These are phyloP conservation scores for Caerostris extrusa DNA, from an alignment of 1,140 invertebrate species.

Conservation along the genomic window DNA sequence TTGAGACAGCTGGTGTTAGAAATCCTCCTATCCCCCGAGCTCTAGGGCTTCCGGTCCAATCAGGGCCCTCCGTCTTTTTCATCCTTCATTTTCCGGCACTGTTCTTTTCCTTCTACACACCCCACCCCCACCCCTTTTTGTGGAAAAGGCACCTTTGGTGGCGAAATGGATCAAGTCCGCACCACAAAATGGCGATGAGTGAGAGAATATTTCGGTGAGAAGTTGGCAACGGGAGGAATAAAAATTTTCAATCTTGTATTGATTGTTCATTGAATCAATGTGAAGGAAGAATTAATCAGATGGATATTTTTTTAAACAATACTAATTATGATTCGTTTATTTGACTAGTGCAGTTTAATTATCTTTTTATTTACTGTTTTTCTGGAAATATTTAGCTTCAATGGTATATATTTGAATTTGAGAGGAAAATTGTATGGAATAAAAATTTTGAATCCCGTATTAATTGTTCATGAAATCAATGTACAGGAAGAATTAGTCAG, in stretches of 20 bases:
- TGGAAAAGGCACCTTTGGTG: neutral
- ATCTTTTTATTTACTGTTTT: too few relatives aligned
- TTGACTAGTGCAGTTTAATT: too few relatives aligned
- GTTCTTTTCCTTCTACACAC: constrained; percentile 51
- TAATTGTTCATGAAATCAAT: too few relatives aligned
- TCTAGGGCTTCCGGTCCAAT: constrained; percentile 60
- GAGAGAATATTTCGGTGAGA: constrained; percentile 20
- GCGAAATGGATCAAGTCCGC: constrained; percentile 37
- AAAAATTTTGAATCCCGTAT: too few relatives aligned
- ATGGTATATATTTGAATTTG: too few relatives aligned
- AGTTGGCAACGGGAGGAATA: constrained; percentile 2
- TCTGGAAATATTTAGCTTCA: too few relatives aligned
- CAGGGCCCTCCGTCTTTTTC: constrained; percentile 61
- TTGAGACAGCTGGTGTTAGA: constrained; percentile 69
- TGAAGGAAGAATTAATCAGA: too few relatives aligned
- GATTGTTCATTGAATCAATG: constrained; percentile 7
- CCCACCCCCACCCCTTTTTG: neutral
- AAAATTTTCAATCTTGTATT: constrained; percentile 32
- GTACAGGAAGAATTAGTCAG: too few relatives aligned
- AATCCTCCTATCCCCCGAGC: constrained; percentile 48
- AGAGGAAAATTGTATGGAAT: neutral
- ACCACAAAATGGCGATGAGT: constrained; percentile 38
- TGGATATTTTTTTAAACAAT: too few relatives aligned
- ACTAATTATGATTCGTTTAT: too few relatives aligned
- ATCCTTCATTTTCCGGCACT: constrained; percentile 73